Conservation (phyloP, 2,113 vertebrate species). For the Cyanoramphus novaezelandiae region DNA sequence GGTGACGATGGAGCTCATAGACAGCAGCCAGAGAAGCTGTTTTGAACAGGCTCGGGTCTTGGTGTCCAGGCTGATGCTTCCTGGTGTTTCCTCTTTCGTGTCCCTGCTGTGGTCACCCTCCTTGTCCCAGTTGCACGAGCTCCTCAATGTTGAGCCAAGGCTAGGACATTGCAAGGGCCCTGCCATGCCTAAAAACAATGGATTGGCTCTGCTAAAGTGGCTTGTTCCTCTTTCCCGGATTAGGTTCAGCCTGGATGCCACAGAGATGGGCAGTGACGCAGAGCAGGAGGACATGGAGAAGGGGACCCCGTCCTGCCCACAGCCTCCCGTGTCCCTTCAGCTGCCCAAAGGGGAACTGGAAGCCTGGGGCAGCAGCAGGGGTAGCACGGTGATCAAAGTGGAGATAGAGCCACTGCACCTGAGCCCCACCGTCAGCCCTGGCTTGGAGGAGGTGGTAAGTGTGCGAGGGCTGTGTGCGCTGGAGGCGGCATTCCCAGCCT, state of each 20-base stretch:
- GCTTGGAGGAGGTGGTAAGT: slow-evolving; percentile 22
- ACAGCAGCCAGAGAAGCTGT: not conserved
- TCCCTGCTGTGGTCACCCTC: not conserved
- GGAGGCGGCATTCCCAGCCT: not conserved
- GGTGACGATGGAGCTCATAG: not conserved
- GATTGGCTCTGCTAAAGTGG: not conserved
- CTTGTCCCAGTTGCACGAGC: not conserved
- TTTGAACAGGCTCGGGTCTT: not conserved
- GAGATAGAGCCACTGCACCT: not conserved
- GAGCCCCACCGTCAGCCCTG: accelerated
- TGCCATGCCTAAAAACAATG: not conserved
- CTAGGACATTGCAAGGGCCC: not conserved
- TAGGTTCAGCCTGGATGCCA: slow-evolving; percentile 85
- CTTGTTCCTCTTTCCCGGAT: not conserved
- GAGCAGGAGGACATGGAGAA: slow-evolving; percentile 75
- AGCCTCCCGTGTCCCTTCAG: slow-evolving; percentile 53
- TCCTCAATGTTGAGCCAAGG: not conserved
- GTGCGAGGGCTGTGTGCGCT: not conserved
- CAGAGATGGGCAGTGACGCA: slow-evolving; percentile 76
- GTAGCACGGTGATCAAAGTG: slow-evolving; percentile 9
- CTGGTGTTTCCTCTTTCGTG: not conserved
- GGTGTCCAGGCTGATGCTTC: not conserved
- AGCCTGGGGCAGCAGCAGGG: not conserved
- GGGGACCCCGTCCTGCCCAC: not conserved
- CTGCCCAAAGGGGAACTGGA: slow-evolving; percentile 24